Evolutionary conservation across 2,888 invertebrate species (phyloP).

Genomic region (Scelioninae gen. 2): DNA sequence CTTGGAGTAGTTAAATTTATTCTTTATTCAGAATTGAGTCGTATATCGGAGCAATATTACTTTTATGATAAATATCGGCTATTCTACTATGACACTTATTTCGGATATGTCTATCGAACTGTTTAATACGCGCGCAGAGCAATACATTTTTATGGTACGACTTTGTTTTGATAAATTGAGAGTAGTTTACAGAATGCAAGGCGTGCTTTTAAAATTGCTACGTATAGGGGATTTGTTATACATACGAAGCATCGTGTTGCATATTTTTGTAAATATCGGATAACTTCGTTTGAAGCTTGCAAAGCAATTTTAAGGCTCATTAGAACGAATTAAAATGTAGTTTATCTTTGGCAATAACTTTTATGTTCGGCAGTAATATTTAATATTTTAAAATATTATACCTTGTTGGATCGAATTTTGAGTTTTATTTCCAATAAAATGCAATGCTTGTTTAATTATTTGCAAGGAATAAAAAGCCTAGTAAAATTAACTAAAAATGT

Average conservation of each 20-base stretch:
- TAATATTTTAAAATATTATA: too few species aligned
- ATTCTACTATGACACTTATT: constrained; percentile 38
- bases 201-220: constrained; percentile 11
- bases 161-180: constrained; percentile 30
- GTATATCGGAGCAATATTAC: constrained; percentile 8
- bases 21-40: constrained; percentile 8
- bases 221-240: constrained; percentile 3
- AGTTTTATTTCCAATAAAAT: too few species aligned
- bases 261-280: neutral
- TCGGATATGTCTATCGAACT: constrained; percentile 24
- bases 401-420: too few species aligned
- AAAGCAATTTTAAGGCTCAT: too few species aligned
- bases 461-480: too few species aligned
- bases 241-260: neutral
- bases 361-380: too few species aligned
- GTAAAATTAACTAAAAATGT: too few species aligned
- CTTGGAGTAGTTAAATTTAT: constrained; percentile 2
- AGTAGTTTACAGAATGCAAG: constrained; percentile 15
- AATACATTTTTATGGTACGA: constrained; percentile 23
- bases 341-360: too few species aligned
- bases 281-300: neutral
- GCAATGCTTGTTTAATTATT: too few species aligned
- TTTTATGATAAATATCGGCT: constrained; percentile 22
- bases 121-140: constrained; percentile 16
- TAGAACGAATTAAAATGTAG: too few species aligned